Evolutionary conservation across 2,888 invertebrate genomes (phyloP), one percentile per base, ranked within the genome.

Genomic region (Stratiomys singularior): DNA sequence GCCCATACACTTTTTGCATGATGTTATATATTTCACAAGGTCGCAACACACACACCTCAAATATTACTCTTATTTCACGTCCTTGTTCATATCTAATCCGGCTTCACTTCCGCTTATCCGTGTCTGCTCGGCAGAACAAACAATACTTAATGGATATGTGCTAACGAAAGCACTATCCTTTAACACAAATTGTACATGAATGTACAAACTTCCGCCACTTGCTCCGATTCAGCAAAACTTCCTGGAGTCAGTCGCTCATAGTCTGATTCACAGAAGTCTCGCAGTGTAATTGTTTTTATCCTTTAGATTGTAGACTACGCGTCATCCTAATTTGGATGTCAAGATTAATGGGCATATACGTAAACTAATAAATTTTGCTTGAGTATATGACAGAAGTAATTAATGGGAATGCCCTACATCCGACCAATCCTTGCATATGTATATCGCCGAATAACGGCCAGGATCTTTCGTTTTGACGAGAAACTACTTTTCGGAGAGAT

Each of bases 401-500:
- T 74, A 74, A 74, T 74, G 74, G 74, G 30, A 28, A 72, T 74
- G 60, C 23, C 58, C 74, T 58, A 58, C 44, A 44, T 67, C 67
- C 23, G 7, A 44, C 15, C 21, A n/a, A 37, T 21, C 27, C 46
- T 77, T n/a, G 27, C 52, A 60, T 58, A 21, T 67, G 27, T 13
- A 66, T 47, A 23, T 25, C 25, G 18, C 25, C 7, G 23, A 60
- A 60, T 11, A 37, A 9, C 37, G 5, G 9, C 9, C 37, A 37
- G 30, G 56, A 37, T 30, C 37, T 18, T 21, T 44, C 1, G 15
- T 21, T 18, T 28, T 76, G 64, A 66, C 47, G 13, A 66, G 58
- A 58, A 80, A 79, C 78, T 86, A 25, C 84, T 47, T 47, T 27
- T 15, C 15, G 25, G 3, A 44, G 11, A 27, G 25, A 52, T 71